phyloP scores from a whole-genome alignment of 2,888 invertebrate species.

The Mesorhabditis spiculigera region DNA sequence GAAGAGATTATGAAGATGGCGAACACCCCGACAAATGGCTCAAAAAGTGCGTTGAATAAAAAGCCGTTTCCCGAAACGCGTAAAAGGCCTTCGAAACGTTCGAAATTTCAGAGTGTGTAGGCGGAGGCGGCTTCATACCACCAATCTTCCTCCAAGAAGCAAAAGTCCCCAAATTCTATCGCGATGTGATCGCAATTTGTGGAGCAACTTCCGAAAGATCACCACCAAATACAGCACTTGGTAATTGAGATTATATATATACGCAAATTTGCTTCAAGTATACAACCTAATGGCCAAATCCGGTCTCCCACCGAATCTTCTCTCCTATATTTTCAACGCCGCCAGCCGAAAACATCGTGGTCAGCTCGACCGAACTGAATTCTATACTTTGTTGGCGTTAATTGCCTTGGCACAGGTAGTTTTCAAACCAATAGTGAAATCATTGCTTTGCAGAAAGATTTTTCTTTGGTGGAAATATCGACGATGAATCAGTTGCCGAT shows the following conservation, averaged over 20 bases:
- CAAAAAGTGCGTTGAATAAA: neutral
- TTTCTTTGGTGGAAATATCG: conserved; percentile 45
- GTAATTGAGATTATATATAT: conserved; percentile 12
- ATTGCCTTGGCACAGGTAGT: conserved; percentile 63
- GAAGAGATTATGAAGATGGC: conserved; percentile 37
- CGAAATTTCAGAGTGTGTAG: neutral
- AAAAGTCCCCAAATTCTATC: conserved; percentile 48
- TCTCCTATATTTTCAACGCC: conserved; percentile 63
- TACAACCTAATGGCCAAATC: conserved; percentile 63
- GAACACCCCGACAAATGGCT: conserved; percentile 22
- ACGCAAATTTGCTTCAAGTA: conserved; percentile 44
- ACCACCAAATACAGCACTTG: conserved; percentile 43
- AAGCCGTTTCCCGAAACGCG: neutral
- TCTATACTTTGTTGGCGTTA: conserved; percentile 62
- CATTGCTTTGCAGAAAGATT: conserved; percentile 26
- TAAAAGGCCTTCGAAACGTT: too few relatives aligned
- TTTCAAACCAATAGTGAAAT: conserved; percentile 8
- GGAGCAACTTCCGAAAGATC: conserved; percentile 38
- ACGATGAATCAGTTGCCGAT: conserved; percentile 44
- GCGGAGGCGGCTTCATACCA: conserved; percentile 48
- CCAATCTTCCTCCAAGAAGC: conserved; percentile 47
- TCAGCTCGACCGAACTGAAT: conserved; percentile 61
- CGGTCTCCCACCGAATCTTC: conserved; percentile 60
- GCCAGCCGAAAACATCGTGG: conserved; percentile 62
- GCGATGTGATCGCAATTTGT: conserved; percentile 44